A percentile compares a stretch with the other conserved stretches of the same genome.
phyloP scores from a whole-genome alignment of 1,140 invertebrate species.

The Drosophila leontia region DNA sequence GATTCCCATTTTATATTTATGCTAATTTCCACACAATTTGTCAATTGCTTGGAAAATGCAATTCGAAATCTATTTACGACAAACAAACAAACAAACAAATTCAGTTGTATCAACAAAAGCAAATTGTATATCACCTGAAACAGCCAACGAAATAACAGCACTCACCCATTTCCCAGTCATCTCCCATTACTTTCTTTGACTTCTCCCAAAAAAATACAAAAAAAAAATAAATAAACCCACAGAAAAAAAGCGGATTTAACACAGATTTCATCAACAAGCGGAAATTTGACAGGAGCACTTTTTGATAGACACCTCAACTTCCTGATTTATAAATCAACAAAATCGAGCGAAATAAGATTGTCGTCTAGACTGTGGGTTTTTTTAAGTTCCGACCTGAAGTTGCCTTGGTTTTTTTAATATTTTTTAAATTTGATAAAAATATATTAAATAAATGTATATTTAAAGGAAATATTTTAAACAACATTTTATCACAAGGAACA shows the following conservation, averaged over 20 bases:
- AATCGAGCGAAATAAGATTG: neutral
- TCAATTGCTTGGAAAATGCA: constrained; percentile 39
- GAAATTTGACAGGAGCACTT: neutral
- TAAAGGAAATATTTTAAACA: too few relatives aligned
- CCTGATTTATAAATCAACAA: constrained; percentile 26
- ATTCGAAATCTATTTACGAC: constrained; percentile 41
- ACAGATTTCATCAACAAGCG: constrained; percentile 37
- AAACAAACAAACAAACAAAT: constrained; percentile 22
- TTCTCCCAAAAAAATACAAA: neutral
- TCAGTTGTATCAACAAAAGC: constrained; percentile 35
- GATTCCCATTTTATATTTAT: constrained; percentile 16
- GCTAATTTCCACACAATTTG: constrained; percentile 31
- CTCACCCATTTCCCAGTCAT: neutral
- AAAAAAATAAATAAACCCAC: neutral
- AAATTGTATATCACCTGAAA: constrained; percentile 21
- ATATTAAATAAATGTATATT: too few relatives aligned
- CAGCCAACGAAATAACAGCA: constrained; percentile 16
- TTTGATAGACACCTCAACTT: constrained; percentile 26
- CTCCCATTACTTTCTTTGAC: neutral
- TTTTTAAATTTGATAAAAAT: too few relatives aligned
- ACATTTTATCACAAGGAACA: too few relatives aligned
- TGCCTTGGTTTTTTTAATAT: neutral
- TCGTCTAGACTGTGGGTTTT: constrained; percentile 4
- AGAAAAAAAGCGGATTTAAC: constrained; percentile 27
- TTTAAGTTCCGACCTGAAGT: neutral